Evolutionary conservation across 64 coral and sea anemone species (phyloP).

Genomic region (Anthopleura sola): DNA sequence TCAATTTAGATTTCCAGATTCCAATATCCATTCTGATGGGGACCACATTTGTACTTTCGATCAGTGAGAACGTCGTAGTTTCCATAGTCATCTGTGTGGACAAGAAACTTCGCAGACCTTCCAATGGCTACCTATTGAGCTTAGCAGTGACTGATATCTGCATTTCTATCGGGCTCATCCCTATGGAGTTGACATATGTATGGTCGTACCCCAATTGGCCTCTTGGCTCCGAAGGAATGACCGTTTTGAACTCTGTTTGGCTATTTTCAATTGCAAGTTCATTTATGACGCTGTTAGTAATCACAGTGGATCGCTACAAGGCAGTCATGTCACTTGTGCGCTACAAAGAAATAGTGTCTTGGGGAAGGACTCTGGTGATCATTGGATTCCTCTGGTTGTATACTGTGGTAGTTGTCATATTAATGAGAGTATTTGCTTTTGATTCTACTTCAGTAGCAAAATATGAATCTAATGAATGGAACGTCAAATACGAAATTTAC

Average conservation of each 20-base stretch:
- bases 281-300: slow-evolving; percentile 18
- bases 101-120: slow-evolving; percentile 32
- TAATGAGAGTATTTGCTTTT: slow-evolving; percentile 25
- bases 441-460: not conserved
- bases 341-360: slow-evolving; percentile 23
- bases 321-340: slow-evolving; percentile 37
- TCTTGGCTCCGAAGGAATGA: slow-evolving; percentile 20
- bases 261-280: slow-evolving; percentile 25
- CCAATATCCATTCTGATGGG: slow-evolving; percentile 32
- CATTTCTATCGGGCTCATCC: slow-evolving; percentile 23
- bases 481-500: slow-evolving; percentile 28
- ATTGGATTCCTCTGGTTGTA: slow-evolving; percentile 16
- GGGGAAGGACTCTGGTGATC: slow-evolving; percentile 29
- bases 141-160: slow-evolving; percentile 27
- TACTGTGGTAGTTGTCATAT: not conserved
- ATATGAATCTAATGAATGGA: slow-evolving; percentile 51
- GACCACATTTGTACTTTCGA: slow-evolving; percentile 17
- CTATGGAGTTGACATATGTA: slow-evolving; percentile 25
- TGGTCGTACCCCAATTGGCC: slow-evolving; percentile 28
- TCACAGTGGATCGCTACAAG: slow-evolving; percentile 34
- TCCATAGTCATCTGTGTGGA: slow-evolving; percentile 22
- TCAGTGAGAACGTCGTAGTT: slow-evolving; percentile 31
- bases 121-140: slow-evolving; percentile 32
- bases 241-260: slow-evolving; percentile 32
- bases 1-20: not conserved